Conservation (phyloP, 2,888 invertebrate genomes). For the Hydroisotoma schaefferi region DNA sequence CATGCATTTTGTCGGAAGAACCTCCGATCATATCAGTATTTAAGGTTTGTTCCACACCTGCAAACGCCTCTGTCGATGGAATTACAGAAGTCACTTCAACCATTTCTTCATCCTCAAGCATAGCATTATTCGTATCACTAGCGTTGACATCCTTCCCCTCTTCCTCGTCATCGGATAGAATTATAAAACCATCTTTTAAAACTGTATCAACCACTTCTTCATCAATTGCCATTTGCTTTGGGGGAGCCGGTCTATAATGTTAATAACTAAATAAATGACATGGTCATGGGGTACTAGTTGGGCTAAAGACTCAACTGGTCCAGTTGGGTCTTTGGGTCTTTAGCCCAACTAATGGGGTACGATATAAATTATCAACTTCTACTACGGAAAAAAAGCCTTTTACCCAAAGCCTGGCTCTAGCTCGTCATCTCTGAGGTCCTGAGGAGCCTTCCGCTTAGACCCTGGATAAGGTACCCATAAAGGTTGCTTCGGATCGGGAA, state of each 20-base stretch:
- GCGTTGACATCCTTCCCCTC: not conserved
- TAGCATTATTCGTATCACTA: not conserved
- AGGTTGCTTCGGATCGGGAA: constrained; percentile 5
- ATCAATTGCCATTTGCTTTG: constrained; percentile 36
- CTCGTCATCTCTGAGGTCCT: constrained; percentile 1
- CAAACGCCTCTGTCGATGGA: not conserved
- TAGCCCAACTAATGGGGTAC: too few species aligned
- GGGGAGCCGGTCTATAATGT: constrained; percentile 25
- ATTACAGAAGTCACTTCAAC: not conserved
- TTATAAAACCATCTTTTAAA: constrained; percentile 19
- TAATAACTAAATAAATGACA: constrained; percentile 10
- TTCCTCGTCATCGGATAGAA: constrained; percentile 7
- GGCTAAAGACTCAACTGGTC: too few species aligned
- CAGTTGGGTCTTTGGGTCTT: too few species aligned
- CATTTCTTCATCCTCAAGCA: constrained; percentile 25
- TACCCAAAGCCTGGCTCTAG: not conserved
- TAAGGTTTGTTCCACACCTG: not conserved
- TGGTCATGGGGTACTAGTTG: not conserved
- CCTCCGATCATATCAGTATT: not conserved
- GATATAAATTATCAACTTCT: too few species aligned
- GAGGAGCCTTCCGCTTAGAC: constrained; percentile 30
- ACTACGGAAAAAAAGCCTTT: not conserved
- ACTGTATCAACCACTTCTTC: constrained; percentile 17
- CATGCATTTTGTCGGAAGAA: not conserved
- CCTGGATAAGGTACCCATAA: constrained; percentile 37